A percentile compares a stretch with the other conserved stretches of the same genome.
These are phyloP conservation scores for Neocloeon triangulifer DNA, from an alignment of 1,140 invertebrate species.

Conservation along the genomic window DNA sequence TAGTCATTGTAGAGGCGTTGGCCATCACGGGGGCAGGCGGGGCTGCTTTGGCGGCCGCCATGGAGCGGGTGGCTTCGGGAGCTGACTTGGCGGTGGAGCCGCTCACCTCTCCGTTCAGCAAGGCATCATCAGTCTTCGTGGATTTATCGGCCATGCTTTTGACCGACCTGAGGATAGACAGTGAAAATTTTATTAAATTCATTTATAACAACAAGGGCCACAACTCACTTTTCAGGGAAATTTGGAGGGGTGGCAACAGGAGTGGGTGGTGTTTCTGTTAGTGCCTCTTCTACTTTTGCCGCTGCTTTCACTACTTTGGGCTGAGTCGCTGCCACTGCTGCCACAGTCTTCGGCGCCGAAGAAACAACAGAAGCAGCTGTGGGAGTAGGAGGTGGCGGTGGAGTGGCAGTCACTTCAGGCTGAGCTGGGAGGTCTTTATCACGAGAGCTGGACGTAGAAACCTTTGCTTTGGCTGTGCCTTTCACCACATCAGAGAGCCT, in stretches of 20 bases:
- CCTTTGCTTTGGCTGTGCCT: conserved; percentile 37
- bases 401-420: too few relatives aligned
- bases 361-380: conserved; percentile 6
- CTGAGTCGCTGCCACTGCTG: conserved; percentile 9
- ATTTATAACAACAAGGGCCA: conserved; percentile 10
- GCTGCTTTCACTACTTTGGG: neutral
- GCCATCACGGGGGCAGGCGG: conserved; percentile 14
- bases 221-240: conserved; percentile 33
- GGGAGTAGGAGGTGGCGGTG: conserved; percentile 6
- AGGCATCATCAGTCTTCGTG: conserved; percentile 23
- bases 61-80: conserved; percentile 5
- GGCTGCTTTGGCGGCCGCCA: conserved; percentile 6
- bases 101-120: conserved; percentile 15
- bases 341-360: conserved; percentile 8
- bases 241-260: conserved; percentile 22
- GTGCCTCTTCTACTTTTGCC: conserved; percentile 10
- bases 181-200: neutral
- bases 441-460: conserved; percentile 21
- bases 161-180: conserved; percentile 11
- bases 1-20: neutral
- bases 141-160: conserved; percentile 25
- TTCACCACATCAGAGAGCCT: conserved; percentile 62
- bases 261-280: conserved; percentile 10
- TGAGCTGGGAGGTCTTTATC: neutral
- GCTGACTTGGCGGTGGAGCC: conserved; percentile 2